These are phyloP conservation scores for Serinus canaria DNA, from an alignment of 2,113 vertebrate species.

Conservation along the genomic window DNA sequence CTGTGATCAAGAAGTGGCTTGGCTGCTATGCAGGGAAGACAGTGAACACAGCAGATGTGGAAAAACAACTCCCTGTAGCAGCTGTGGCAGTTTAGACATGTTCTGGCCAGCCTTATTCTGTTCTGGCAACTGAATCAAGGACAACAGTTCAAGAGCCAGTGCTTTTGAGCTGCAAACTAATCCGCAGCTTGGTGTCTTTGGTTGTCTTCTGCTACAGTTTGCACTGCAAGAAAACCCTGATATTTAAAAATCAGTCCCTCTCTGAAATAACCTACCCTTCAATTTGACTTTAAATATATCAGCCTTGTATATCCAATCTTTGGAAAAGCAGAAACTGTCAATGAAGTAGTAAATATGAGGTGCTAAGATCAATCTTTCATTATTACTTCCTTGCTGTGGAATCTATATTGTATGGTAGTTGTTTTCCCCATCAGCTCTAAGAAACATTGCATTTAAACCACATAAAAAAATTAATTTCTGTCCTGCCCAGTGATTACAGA, in stretches of 20 bases:
- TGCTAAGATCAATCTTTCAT: background rate
- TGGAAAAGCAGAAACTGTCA: background rate
- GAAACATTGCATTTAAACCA: conserved; percentile 25
- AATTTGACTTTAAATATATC: background rate
- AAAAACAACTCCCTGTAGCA: background rate
- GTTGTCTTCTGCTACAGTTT: background rate
- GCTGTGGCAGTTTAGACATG: background rate
- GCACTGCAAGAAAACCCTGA: background rate
- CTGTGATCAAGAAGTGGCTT: background rate
- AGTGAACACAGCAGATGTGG: background rate
- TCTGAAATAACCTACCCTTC: background rate
- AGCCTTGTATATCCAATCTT: background rate
- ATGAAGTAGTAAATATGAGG: background rate
- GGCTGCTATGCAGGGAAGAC: background rate
- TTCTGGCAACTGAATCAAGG: background rate
- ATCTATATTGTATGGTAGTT: background rate
- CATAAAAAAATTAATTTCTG: background rate
- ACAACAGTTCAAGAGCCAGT: background rate
- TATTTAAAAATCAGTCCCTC: background rate
- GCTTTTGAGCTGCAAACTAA: background rate
- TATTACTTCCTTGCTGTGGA: background rate
- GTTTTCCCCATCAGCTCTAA: background rate
- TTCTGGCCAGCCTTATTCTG: background rate
- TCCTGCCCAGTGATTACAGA: background rate
- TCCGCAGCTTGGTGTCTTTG: background rate